A percentile compares a stretch with the other conserved stretches of the same genome.
phyloP scores from a whole-genome alignment of 2,888 invertebrate genomes.

The Drosophila monieri region DNA sequence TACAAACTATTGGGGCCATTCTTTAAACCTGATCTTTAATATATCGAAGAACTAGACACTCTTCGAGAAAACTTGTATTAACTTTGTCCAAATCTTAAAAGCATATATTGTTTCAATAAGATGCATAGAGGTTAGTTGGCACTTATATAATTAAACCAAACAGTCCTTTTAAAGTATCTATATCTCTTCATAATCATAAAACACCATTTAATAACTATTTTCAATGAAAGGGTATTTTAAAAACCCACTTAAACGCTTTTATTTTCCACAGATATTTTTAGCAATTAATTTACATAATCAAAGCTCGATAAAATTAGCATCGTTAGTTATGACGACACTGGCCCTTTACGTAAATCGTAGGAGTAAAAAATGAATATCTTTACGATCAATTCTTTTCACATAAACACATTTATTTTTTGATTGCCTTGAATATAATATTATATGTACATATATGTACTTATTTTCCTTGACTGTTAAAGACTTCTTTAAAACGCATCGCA shows the following conservation, averaged over 20 bases:
- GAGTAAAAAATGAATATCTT: neutral
- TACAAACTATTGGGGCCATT: neutral
- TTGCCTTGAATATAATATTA: too few species aligned
- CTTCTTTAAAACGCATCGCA: neutral
- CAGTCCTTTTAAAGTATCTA: too few species aligned
- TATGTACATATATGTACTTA: too few species aligned
- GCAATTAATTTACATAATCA: conserved; percentile 16
- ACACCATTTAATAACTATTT: too few species aligned
- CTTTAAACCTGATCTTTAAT: neutral
- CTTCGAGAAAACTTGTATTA: neutral
- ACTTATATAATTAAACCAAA: too few species aligned
- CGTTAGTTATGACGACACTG: conserved; percentile 9
- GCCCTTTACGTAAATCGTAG: neutral
- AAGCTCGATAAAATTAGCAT: conserved; percentile 16
- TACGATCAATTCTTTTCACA: neutral
- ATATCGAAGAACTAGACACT: neutral
- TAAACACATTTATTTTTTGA: neutral
- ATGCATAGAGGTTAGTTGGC: too few species aligned
- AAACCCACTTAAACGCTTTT: neutral
- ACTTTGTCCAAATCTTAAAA: too few species aligned
- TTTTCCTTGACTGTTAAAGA: neutral
- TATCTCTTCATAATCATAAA: too few species aligned
- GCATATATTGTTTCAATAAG: too few species aligned
- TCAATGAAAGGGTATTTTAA: neutral
- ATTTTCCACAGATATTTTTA: neutral